Conservation (phyloP, 2,888 invertebrate genomes). For the Chirona hameri region DNA sequence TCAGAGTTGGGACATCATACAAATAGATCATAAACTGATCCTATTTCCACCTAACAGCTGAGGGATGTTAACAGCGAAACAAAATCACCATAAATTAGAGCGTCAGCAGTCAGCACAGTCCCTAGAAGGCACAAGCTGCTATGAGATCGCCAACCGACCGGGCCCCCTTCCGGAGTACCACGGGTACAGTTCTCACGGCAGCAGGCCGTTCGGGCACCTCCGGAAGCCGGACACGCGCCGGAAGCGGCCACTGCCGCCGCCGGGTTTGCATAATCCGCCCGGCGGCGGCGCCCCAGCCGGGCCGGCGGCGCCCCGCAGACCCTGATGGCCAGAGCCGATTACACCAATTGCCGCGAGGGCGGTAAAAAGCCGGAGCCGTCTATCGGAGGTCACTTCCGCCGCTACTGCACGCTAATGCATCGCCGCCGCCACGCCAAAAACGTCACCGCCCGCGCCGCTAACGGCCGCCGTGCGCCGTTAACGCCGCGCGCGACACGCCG, state of each 20-base stretch:
- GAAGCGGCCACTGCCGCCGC: neutral
- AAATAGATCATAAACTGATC: too few relatives aligned
- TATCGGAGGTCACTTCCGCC: neutral
- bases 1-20: too few relatives aligned
- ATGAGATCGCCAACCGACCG: too few relatives aligned
- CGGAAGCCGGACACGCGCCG: too few relatives aligned
- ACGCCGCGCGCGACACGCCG: neutral
- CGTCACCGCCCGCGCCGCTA: neutral
- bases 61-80: too few relatives aligned
- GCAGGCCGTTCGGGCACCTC: too few relatives aligned
- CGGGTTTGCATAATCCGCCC: neutral
- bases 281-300: neutral
- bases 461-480: neutral
- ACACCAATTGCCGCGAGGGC: conserved; percentile 9
- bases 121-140: too few relatives aligned
- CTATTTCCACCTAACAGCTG: too few relatives aligned
- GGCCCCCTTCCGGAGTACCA: too few relatives aligned
- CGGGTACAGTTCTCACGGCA: too few relatives aligned
- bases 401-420: neutral
- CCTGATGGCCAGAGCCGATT: neutral
- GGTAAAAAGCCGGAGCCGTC: neutral
- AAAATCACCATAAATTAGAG: too few relatives aligned
- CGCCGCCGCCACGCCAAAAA: neutral
- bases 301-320: neutral
- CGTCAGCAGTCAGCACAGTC: too few relatives aligned